Conservation (phyloP, 2,797 vertebrate species). For the Melanotaenia nigrans region DNA sequence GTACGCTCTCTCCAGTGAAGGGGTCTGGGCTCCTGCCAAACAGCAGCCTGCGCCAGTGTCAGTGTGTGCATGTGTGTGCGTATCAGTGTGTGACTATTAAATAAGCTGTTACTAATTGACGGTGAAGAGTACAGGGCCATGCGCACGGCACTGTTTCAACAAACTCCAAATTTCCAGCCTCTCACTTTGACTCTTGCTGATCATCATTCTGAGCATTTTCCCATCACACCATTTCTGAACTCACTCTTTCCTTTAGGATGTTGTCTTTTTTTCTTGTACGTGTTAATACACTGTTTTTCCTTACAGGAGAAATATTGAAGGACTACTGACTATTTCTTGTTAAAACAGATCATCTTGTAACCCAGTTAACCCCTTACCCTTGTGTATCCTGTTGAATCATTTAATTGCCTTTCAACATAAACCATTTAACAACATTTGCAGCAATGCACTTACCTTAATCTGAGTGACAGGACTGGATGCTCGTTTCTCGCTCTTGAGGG, state of each 20-base stretch:
- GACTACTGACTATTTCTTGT: not conserved
- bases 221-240: constrained; percentile 13
- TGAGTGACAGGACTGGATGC: constrained; percentile 90
- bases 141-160: constrained; percentile 43
- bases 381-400: not conserved
- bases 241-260: constrained; percentile 41
- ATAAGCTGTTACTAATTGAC: constrained; percentile 71
- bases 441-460: constrained; percentile 85
- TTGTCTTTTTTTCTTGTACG: constrained; percentile 2
- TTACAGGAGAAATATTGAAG: not conserved
- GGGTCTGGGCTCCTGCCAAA: constrained; percentile 72
- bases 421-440: not conserved
- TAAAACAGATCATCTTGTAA: no score
- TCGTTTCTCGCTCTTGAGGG: constrained; percentile 92
- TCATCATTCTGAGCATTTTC: constrained; percentile 32
- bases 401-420: not conserved
- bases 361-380: not conserved
- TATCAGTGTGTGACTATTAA: constrained; percentile 47
- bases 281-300: constrained; percentile 3
- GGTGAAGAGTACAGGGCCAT: constrained; percentile 18
- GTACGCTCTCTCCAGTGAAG: constrained; percentile 60
- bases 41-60: constrained; percentile 75
- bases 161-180: constrained; percentile 59
- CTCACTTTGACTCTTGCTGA: constrained; percentile 37
- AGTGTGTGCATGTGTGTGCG: constrained; percentile 42